These are phyloP conservation scores for Bradysia coprophila DNA, from an alignment of 1,140 invertebrate species.

Conservation along the genomic window DNA sequence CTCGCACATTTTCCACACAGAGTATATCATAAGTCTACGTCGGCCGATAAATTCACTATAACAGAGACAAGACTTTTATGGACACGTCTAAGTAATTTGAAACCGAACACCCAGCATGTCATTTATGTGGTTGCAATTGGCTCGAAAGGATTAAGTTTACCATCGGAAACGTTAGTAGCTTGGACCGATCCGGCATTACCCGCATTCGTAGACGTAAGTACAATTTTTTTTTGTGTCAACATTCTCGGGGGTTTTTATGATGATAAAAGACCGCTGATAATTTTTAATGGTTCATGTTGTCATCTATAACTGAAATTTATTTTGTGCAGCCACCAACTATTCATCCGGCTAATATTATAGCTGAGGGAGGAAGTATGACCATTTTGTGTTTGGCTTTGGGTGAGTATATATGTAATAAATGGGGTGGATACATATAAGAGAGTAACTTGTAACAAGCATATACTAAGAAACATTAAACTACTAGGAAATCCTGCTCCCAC, in stretches of 20 bases:
- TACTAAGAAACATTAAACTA: no score
- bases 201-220: constrained; percentile 57
- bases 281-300: background rate
- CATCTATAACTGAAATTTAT: background rate
- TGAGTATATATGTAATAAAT: no score
- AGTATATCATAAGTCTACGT: constrained; percentile 42
- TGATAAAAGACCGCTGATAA: no score
- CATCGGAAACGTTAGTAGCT: constrained; percentile 59
- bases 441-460: no score
- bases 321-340: constrained; percentile 47
- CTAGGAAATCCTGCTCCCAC: constrained; percentile 63
- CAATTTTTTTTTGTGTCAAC: background rate
- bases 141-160: constrained; percentile 42
- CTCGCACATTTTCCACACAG: constrained; percentile 24
- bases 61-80: constrained; percentile 44
- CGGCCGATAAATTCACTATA: constrained; percentile 33
- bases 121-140: constrained; percentile 50
- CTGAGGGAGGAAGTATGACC: constrained; percentile 68
- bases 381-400: constrained; percentile 66
- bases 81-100: constrained; percentile 43
- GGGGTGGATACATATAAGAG: no score
- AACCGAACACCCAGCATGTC: constrained; percentile 59
- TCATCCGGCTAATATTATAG: constrained; percentile 58
- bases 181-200: constrained; percentile 76
- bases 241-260: no score